These are phyloP conservation scores for Drosophila glabriapex DNA, from an alignment of 2,888 invertebrate genomes.

Conservation along the genomic window DNA sequence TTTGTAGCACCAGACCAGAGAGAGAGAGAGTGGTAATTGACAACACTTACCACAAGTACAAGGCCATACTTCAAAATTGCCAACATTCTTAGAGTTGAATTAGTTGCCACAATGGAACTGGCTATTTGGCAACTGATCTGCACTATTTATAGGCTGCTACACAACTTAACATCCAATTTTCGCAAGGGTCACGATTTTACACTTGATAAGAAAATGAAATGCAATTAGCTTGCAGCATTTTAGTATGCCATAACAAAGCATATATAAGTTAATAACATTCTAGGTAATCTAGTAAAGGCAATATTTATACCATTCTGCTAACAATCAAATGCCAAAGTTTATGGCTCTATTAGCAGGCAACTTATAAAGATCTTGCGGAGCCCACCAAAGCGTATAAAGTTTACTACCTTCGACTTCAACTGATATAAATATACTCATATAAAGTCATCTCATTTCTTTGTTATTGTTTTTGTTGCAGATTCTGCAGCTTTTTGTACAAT, in stretches of 20 bases:
- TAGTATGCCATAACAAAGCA: neutral
- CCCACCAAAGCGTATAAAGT: constrained; percentile 57
- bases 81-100: neutral
- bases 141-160: neutral
- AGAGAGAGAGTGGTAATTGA: neutral
- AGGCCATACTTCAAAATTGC: neutral
- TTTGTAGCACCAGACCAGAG: neutral
- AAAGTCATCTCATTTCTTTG: constrained; percentile 35
- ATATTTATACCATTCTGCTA: constrained; percentile 8
- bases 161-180: neutral
- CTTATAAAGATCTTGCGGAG: constrained; percentile 32
- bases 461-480: constrained; percentile 29
- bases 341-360: constrained; percentile 68
- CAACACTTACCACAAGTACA: neutral
- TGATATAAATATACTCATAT: constrained; percentile 41
- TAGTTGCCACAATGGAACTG: neutral
- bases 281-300: constrained; percentile 5
- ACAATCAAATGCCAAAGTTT: constrained; percentile 34
- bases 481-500: constrained; percentile 32
- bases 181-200: neutral
- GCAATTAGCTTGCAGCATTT: neutral
- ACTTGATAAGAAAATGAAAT: neutral
- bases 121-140: neutral
- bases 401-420: constrained; percentile 48
- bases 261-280: neutral